Base-by-base conservation (phyloP, 64 coral and sea anemone species). In the Porites australiensis region DNA sequence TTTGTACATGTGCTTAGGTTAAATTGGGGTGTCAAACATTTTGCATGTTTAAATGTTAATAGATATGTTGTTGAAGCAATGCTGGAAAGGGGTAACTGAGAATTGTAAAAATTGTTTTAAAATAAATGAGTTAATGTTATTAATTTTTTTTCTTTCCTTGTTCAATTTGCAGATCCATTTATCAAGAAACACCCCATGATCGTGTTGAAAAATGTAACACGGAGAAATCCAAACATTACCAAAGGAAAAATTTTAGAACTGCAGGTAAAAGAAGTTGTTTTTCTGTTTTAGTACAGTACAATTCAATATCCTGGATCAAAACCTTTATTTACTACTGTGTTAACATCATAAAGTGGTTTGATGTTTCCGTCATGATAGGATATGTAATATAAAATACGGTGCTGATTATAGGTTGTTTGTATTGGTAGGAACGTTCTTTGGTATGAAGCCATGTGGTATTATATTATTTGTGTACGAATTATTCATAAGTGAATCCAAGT, bases 401-500 rank as follows among this genome's bases (percentile, higher is more conserved):
- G 10, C 5, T 55, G 5, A 7, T 5, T 55, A 7, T 11, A 55
- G 5, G 5, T 55, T 55, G 53, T 55, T 55, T 55, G 5, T 11
- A 55, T 55, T 5, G 53, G 4, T 15, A 88, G 86, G 86, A 6
- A 88, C 86, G 5, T 62, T 88, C 58, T 88, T 88, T 88, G 86
- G 86, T 11, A 88, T 88, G 86, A 88, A 58, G 22, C 50, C 50
- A 4, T 88, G 86, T 88, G 86, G 86, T 0, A 88, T 88, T 4
- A 88, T 88, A 50, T 22, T 88, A 1, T 88, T 88, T 75, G 70
- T 44, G 1, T 75, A 88, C 44, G 70, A 75, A 18, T 44, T 75
- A 6, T 88, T 88, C 13, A 20, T 88, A 1, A 59, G 86, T 75
- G 86, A 88, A 44, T 88, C 86, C 9, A 88, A 75, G 50, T 74